A percentile compares a stretch with the other conserved stretches of the same genome.
phyloP scores from a whole-genome alignment of 2,888 invertebrate species.

The Scelioninae gen. 1 region DNA sequence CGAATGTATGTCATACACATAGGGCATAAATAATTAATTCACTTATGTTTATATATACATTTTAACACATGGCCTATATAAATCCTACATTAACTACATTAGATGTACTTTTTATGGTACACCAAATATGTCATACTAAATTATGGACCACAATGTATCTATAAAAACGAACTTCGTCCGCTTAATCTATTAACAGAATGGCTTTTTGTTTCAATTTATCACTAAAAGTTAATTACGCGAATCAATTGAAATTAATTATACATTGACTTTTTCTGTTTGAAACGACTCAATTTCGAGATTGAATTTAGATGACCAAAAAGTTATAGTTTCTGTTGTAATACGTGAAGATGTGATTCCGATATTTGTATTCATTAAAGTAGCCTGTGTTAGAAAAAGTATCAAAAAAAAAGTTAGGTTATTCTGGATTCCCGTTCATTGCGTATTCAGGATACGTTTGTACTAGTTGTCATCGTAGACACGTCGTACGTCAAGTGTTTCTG shows the following conservation, averaged over 20 bases:
- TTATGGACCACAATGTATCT: not conserved
- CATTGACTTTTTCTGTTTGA: conserved; percentile 21
- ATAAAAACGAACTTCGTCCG: conserved; percentile 1
- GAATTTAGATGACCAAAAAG: conserved; percentile 20
- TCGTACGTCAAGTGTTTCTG: conserved; percentile 84
- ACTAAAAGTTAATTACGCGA: not conserved
- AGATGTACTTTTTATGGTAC: too few relatives aligned
- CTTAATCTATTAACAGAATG: too few relatives aligned
- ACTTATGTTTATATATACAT: too few relatives aligned
- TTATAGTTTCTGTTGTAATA: not conserved
- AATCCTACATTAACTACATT: too few relatives aligned
- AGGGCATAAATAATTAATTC: too few relatives aligned
- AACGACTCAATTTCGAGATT: conserved; percentile 30
- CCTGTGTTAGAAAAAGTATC: conserved; percentile 46
- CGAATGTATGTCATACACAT: too few relatives aligned
- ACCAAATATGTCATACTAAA: too few relatives aligned
- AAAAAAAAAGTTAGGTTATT: conserved; percentile 57
- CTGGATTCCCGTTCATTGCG: conserved; percentile 77
- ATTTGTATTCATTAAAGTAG: conserved; percentile 62
- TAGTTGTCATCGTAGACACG: conserved; percentile 84
- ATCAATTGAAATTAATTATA: conserved; percentile 28
- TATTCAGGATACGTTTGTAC: conserved; percentile 84
- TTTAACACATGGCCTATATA: too few relatives aligned
- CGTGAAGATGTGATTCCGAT: conserved; percentile 26
- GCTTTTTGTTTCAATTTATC: not conserved